Conservation (phyloP, 2,888 invertebrate species). For the Drosophila mimica region DNA sequence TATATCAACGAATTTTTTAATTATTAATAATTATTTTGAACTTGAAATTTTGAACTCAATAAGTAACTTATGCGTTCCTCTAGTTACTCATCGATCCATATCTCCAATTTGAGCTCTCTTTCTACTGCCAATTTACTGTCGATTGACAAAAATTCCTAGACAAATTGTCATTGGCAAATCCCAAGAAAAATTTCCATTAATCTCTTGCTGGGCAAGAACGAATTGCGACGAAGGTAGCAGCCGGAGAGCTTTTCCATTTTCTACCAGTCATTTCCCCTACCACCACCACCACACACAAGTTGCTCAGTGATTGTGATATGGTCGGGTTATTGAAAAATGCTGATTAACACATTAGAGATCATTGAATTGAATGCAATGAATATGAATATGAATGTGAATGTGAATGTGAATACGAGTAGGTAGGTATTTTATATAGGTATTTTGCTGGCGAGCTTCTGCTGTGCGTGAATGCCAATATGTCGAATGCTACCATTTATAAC, state of each 20-base stretch:
- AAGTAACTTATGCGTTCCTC: not conserved
- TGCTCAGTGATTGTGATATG: conserved; percentile 36
- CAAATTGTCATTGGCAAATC: conserved; percentile 57
- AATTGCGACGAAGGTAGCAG: conserved; percentile 12
- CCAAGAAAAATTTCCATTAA: conserved; percentile 55
- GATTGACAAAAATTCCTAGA: conserved; percentile 52
- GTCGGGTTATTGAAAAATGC: conserved; percentile 73
- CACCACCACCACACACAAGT: not conserved
- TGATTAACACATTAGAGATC: conserved; percentile 78
- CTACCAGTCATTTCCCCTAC: conserved; percentile 1
- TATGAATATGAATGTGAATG: conserved; percentile 17
- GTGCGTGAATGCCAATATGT: conserved; percentile 82
- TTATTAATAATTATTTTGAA: not conserved
- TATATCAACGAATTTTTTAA: not conserved
- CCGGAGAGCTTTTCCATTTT: conserved; percentile 39
- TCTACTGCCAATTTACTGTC: conserved; percentile 32
- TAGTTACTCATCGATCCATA: conserved; percentile 32
- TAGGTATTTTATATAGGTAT: conserved; percentile 36
- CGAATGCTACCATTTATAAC: conserved; percentile 84
- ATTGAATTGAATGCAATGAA: conserved; percentile 58
- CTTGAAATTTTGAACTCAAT: not conserved
- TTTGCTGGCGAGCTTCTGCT: conserved; percentile 56
- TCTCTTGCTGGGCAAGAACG: conserved; percentile 43
- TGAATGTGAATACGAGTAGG: conserved; percentile 13
- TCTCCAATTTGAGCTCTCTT: conserved; percentile 25